phyloP scores from a whole-genome alignment of 1,140 invertebrate species.

The Sesamia nonagrioides region DNA sequence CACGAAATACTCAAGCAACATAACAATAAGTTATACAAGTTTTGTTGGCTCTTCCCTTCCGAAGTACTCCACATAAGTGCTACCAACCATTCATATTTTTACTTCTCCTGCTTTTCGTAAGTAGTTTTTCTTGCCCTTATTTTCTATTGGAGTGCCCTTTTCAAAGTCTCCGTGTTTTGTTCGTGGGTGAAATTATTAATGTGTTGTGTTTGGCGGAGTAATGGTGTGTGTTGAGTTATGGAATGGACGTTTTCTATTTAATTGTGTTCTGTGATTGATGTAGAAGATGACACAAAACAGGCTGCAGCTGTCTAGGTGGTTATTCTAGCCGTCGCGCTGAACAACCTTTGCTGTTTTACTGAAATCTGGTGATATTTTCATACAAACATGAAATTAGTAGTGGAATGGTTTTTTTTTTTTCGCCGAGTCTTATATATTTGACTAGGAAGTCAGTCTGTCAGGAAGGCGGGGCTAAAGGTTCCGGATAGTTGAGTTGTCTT shows the following conservation, averaged over 20 bases:
- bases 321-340: too few species aligned
- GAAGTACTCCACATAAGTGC: slow-evolving; percentile 15
- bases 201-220: background rate
- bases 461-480: too few species aligned
- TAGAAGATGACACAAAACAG: background rate
- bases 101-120: slow-evolving; percentile 30
- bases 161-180: slow-evolving; percentile 10
- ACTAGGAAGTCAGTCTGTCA: too few species aligned
- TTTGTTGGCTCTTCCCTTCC: background rate
- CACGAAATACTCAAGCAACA: background rate
- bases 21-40: slow-evolving; percentile 42
- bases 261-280: background rate
- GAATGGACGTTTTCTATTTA: too few species aligned
- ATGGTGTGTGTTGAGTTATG: background rate
- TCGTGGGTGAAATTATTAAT: slow-evolving; percentile 22
- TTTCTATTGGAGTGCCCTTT: slow-evolving; percentile 31
- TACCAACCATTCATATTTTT: slow-evolving; percentile 32
- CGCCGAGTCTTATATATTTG: too few species aligned
- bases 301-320: too few species aligned
- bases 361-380: too few species aligned
- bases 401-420: too few species aligned
- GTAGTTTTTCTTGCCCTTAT: slow-evolving; percentile 41
- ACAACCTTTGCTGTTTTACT: too few species aligned
- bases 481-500: too few species aligned
- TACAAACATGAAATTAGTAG: too few species aligned